A percentile compares a stretch with the other conserved stretches of the same genome.
Conservation (phyloP, 2,797 vertebrate genomes). For the Enteromius radiatus region DNA sequence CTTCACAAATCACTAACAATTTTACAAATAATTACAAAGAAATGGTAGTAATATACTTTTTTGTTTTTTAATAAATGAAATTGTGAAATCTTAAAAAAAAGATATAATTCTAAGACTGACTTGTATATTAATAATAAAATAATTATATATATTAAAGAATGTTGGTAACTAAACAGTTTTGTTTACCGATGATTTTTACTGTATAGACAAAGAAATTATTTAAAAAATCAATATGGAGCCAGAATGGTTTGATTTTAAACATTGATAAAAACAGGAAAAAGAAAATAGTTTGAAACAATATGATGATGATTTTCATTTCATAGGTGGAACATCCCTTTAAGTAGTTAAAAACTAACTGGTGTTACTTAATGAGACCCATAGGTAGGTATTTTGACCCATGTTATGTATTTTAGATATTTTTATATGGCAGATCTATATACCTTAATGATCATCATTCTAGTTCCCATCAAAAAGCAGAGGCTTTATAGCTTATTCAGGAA, state of each 20-base stretch:
- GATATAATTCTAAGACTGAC: too few relatives aligned
- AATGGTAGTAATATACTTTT: not conserved
- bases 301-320: not conserved
- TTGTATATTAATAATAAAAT: too few relatives aligned
- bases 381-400: not conserved
- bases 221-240: too few relatives aligned
- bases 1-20: not conserved
- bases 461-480: constrained; percentile 35
- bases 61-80: too few relatives aligned
- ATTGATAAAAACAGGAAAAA: too few relatives aligned
- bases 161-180: too few relatives aligned
- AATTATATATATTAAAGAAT: too few relatives aligned
- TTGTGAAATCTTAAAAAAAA: too few relatives aligned
- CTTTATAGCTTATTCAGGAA: constrained; percentile 39
- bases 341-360: not conserved
- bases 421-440: not conserved
- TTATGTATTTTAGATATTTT: constrained; percentile 10
- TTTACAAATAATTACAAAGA: not conserved
- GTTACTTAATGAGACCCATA: not conserved
- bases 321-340: not conserved
- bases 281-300: not conserved
- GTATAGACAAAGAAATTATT: too few relatives aligned
- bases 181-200: too few relatives aligned
- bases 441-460: constrained; percentile 24
- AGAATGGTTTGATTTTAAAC: not conserved